Evolutionary conservation across 2,888 invertebrate genomes (phyloP), one percentile per base, ranked within the genome.

Genomic region (Dichetophora obliterata): DNA sequence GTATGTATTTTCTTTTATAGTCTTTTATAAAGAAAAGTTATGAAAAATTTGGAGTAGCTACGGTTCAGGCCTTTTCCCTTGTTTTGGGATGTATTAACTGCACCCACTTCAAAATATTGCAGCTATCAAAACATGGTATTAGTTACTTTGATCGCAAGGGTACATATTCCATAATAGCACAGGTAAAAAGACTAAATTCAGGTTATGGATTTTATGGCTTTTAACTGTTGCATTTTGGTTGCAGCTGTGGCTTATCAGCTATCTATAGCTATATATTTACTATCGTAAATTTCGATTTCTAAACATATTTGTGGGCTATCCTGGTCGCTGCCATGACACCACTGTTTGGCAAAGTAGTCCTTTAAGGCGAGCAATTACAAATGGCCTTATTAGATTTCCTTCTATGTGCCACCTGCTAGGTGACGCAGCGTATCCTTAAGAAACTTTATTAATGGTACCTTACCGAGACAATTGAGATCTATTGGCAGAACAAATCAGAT

Each of bases 141-240:
- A 76, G 69, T 63, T 74, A 74, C 37, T 69, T 54, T 50, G 31
- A 77, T 65, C 77, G 74, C 16, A 77, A 77, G 69, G 74, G 74
- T 37, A 70, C 54, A 70, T 63, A n/a, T n/a, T n/a, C n/a, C n/a
- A n/a, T n/a, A n/a, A n/a, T n/a, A n/a, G n/a, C n/a, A n/a, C n/a
- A n/a, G n/a, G n/a, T n/a, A n/a, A n/a, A n/a, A n/a, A n/a, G n/a
- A n/a, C n/a, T n/a, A n/a, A n/a, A n/a, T n/a, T n/a, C n/a, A n/a
- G n/a, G n/a, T n/a, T n/a, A n/a, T n/a, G n/a, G n/a, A n/a, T n/a
- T n/a, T n/a, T n/a, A n/a, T n/a, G n/a, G n/a, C n/a, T n/a, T n/a
- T n/a, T n/a, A n/a, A n/a, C n/a, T n/a, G n/a, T n/a, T n/a, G n/a
- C n/a, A n/a, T n/a, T n/a, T n/a, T n/a, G n/a, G n/a, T n/a, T n/a